Percentiles rank a stretch among this genome's conserved stretches.
Conservation (phyloP, 2,797 vertebrate genomes). For the Myripristis murdjan region DNA sequence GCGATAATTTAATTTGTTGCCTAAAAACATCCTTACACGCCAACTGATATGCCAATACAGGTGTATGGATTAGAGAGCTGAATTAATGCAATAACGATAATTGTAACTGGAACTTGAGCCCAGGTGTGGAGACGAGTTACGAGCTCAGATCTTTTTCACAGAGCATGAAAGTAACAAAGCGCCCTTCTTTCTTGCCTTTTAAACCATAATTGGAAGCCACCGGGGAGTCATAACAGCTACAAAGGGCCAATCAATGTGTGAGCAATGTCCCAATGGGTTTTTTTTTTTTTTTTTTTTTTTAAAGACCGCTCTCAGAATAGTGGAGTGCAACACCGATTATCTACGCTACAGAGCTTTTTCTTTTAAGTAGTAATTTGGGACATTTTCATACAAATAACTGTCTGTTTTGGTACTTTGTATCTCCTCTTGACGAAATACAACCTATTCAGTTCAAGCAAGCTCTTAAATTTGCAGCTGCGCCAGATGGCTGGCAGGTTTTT, state of each 20-base stretch:
- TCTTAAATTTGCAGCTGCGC: no score
- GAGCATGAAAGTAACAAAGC: conserved; percentile 13
- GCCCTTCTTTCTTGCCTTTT: conserved; percentile 14
- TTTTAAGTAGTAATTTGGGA: conserved; percentile 4
- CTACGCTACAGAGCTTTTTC: conserved; percentile 1
- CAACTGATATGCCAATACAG: conserved; percentile 6
- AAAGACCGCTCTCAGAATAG: conserved; percentile 30
- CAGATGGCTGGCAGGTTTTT: no score
- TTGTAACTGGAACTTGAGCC: conserved; percentile 1
- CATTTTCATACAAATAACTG: conserved; percentile 8
- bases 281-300: no score
- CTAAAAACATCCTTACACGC: background rate
- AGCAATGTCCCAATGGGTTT: conserved; percentile 9
- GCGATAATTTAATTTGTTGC: background rate
- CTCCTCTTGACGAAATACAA: no score
- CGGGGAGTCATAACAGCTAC: conserved; percentile 44
- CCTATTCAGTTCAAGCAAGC: no score
- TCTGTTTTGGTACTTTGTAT: background rate
- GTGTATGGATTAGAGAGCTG: conserved; percentile 8
- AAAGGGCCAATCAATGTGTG: conserved; percentile 45
- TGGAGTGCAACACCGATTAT: conserved; percentile 17
- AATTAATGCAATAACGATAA: conserved; percentile 18
- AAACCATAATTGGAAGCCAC: conserved; percentile 35
- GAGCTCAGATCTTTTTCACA: background rate
- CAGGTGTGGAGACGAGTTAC: conserved; percentile 5